Conservation (phyloP, 2,113 vertebrate genomes). For the Phylloscopus trochiloides region DNA sequence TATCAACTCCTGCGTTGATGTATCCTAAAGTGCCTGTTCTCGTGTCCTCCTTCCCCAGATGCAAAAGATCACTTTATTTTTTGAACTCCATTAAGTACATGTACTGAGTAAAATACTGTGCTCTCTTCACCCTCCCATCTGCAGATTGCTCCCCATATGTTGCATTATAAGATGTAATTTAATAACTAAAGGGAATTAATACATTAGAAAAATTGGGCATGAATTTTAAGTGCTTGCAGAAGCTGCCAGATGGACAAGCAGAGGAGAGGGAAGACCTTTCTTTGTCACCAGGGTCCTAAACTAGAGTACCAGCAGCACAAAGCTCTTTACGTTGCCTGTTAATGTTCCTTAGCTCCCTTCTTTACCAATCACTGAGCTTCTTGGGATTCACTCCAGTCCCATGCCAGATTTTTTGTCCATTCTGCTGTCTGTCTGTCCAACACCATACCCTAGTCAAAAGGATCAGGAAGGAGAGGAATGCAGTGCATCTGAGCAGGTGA, state of each 20-base stretch:
- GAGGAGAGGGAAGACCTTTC: background rate
- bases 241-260: background rate
- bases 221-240: constrained; percentile 8
- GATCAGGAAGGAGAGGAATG: background rate
- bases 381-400: background rate
- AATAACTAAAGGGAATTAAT: constrained; percentile 30
- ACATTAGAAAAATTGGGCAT: background rate
- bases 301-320: background rate
- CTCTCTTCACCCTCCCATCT: constrained; percentile 3
- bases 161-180: background rate
- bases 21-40: background rate
- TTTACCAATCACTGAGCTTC: background rate
- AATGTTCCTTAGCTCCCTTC: background rate
- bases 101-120: background rate
- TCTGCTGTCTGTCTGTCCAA: background rate
- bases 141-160: constrained; percentile 34
- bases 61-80: background rate
- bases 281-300: background rate
- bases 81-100: background rate
- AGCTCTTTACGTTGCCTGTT: background rate
- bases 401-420: background rate
- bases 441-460: background rate
- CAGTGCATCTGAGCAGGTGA: background rate
- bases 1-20: background rate
- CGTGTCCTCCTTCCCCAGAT: background rate